A percentile compares a stretch with the other conserved stretches of the same genome.
These are phyloP conservation scores for Lepidochitona cinerea DNA, from an alignment of 2,888 invertebrate species.

Conservation along the genomic window DNA sequence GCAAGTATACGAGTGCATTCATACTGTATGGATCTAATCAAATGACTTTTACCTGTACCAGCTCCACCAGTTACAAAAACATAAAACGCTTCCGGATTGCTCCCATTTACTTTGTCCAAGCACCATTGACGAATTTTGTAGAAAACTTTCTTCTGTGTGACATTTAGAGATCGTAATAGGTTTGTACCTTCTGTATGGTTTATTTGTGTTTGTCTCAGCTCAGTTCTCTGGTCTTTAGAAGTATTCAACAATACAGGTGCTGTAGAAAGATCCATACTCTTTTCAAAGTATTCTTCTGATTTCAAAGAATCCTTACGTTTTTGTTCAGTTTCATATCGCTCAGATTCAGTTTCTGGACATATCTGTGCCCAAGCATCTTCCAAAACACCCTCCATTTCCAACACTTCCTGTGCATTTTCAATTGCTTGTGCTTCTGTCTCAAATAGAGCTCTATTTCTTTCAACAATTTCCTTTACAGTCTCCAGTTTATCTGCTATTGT, in stretches of 20 bases:
- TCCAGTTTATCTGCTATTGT: neutral
- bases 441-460: neutral
- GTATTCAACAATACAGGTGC: neutral
- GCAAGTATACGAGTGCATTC: no score
- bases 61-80: neutral
- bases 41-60: no score
- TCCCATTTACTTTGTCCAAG: neutral
- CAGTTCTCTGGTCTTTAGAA: neutral
- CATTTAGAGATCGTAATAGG: neutral
- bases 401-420: no score
- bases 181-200: no score
- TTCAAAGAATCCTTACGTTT: no score
- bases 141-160: neutral
- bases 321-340: no score
- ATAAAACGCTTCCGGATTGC: neutral
- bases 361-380: no score
- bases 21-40: no score
- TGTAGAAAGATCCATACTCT: no score
- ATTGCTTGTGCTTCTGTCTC: neutral
- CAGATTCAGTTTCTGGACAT: no score
- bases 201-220: neutral
- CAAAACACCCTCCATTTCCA: no score
- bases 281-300: no score
- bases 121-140: neutral
- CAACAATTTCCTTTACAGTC: neutral